A percentile compares a stretch with the other conserved stretches of the same genome.
Conservation (phyloP, 2,888 invertebrate species). For the Entomobrya proxima region DNA sequence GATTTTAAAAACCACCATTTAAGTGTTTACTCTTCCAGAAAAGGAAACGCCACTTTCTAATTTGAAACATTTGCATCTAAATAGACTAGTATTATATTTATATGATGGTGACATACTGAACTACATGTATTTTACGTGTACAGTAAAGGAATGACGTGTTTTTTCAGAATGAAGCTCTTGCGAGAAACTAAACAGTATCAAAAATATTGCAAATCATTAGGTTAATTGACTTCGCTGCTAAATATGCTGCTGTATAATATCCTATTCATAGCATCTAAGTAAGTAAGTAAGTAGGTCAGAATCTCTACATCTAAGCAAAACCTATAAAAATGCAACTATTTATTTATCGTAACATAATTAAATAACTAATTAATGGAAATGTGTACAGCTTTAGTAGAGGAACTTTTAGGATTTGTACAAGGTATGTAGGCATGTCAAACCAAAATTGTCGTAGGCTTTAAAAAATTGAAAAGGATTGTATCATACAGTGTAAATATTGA, state of each 20-base stretch:
- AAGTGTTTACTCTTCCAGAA: no score
- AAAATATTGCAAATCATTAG: slow-evolving; percentile 17
- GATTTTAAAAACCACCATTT: no score
- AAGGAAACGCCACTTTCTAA: no score
- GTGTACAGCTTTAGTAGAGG: neutral
- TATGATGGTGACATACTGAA: no score
- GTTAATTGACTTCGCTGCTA: neutral
- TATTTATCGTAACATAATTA: slow-evolving; percentile 23
- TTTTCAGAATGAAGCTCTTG: no score
- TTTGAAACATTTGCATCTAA: no score
- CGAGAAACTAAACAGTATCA: slow-evolving; percentile 46
- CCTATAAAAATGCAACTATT: slow-evolving; percentile 52
- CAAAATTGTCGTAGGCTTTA: neutral
- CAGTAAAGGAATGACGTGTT: no score
- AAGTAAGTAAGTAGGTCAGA: neutral
- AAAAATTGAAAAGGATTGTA: neutral
- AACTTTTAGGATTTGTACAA: neutral
- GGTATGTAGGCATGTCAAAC: neutral
- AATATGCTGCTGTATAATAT: neutral
- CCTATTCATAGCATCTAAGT: neutral
- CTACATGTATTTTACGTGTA: no score
- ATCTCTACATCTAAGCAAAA: no score
- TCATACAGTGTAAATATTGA: neutral
- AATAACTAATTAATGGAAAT: neutral
- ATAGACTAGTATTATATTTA: no score